A percentile compares a stretch with the other conserved stretches of the same genome.
These are phyloP conservation scores for Heliconius eleuchia DNA, from an alignment of 1,140 invertebrate genomes.

Conservation along the genomic window DNA sequence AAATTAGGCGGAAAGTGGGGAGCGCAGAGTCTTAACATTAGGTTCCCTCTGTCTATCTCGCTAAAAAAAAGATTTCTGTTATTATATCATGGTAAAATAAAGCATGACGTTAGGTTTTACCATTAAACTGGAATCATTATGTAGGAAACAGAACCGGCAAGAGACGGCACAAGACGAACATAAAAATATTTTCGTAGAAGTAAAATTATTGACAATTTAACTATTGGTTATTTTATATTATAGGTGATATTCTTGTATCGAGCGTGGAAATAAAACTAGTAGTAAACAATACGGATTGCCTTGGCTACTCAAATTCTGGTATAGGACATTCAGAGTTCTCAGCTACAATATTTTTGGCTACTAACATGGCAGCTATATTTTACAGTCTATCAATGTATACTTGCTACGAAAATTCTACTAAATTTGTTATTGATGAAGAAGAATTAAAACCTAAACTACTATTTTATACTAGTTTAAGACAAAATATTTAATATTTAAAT, in stretches of 20 bases:
- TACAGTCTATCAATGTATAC: slow-evolving; percentile 54
- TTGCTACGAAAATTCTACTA: slow-evolving; percentile 21
- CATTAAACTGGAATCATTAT: no score
- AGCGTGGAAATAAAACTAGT: slow-evolving; percentile 55
- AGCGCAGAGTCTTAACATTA: no score
- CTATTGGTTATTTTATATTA: slow-evolving; percentile 38
- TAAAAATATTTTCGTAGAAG: neutral
- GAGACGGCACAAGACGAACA: neutral
- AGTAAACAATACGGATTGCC: slow-evolving; percentile 58
- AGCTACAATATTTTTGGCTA: slow-evolving; percentile 52
- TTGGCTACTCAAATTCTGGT: slow-evolving; percentile 48
- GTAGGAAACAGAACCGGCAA: no score
- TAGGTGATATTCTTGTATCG: slow-evolving; percentile 51
- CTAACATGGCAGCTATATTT: slow-evolving; percentile 45
- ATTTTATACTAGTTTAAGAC: slow-evolving; percentile 18
- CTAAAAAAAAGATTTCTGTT: no score
- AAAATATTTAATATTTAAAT: neutral
- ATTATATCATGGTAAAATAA: no score
- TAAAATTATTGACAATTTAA: neutral
- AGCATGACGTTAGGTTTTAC: no score
- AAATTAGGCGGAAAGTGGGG: no score
- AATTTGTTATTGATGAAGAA: neutral
- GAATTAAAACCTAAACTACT: slow-evolving; percentile 6
- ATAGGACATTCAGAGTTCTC: slow-evolving; percentile 50
- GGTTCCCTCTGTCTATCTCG: no score